Evolutionary conservation across 2,888 invertebrate species (phyloP).

Genomic region (Euplagia quadripunctaria): DNA sequence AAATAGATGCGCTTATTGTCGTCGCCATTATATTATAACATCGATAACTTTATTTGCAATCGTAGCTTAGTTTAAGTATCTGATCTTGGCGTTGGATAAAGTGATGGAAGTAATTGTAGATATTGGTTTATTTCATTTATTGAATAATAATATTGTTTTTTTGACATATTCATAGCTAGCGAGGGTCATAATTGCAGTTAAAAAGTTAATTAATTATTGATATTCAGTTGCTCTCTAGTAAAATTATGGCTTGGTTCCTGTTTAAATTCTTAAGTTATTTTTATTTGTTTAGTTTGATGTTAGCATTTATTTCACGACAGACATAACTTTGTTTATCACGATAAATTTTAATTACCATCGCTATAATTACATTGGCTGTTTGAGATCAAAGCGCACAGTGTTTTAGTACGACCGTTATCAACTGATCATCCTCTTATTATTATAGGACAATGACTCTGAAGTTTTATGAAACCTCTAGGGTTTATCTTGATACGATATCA

Average conservation of each 20-base stretch:
- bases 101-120: neutral
- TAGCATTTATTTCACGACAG: constrained; percentile 19
- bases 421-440: constrained; percentile 62
- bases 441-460: constrained; percentile 66
- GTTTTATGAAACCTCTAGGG: constrained; percentile 56
- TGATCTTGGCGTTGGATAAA: neutral
- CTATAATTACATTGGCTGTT: constrained; percentile 54
- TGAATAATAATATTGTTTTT: constrained; percentile 2
- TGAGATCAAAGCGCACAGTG: constrained; percentile 57
- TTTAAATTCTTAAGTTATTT: neutral
- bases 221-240: neutral
- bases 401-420: constrained; percentile 58
- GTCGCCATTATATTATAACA: constrained; percentile 42
- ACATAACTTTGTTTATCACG: constrained; percentile 49
- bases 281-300: constrained; percentile 5
- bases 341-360: constrained; percentile 51
- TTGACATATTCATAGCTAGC: neutral
- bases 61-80: neutral
- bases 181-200: neutral
- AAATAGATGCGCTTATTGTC: constrained; percentile 71
- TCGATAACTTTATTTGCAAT: constrained; percentile 20
- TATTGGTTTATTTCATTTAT: neutral
- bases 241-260: neutral
- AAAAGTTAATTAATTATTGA: neutral
- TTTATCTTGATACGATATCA: constrained; percentile 38